phyloP scores from a whole-genome alignment of 2,797 vertebrate genomes.

The Pelochelys cantorii region DNA sequence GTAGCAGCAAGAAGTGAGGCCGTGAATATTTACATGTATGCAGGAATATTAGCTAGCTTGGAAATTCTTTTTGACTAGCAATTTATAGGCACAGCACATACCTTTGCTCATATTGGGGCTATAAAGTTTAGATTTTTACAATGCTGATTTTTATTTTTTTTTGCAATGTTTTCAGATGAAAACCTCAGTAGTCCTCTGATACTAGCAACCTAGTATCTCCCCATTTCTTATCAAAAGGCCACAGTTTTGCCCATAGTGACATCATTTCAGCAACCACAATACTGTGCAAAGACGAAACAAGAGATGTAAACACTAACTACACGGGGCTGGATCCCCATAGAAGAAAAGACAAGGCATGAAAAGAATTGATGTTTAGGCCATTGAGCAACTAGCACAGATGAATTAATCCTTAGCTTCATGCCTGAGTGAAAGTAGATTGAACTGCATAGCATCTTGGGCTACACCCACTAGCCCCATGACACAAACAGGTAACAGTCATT shows the following conservation, averaged over 20 bases:
- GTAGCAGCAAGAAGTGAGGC: conserved; percentile 24
- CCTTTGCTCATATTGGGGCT: neutral
- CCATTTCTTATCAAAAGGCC: neutral
- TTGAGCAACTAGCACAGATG: neutral
- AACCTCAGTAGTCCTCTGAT: conserved; percentile 14
- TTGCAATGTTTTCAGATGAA: neutral
- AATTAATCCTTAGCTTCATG: neutral
- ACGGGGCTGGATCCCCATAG: accelerated
- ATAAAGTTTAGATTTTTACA: conserved; percentile 15
- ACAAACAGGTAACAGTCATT: neutral
- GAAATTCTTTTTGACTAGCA: conserved; percentile 51
- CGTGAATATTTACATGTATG: conserved; percentile 36
- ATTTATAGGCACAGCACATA: conserved; percentile 36
- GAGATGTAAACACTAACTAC: neutral
- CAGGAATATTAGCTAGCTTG: conserved; percentile 38
- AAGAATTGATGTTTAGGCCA: neutral
- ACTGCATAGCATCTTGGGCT: neutral
- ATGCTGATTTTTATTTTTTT: conserved; percentile 44
- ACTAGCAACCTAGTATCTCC: neutral
- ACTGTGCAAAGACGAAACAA: neutral
- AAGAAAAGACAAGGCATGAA: neutral
- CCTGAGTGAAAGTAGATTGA: neutral
- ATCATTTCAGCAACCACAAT: neutral
- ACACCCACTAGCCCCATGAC: neutral
- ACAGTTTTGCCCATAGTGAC: neutral